These are phyloP conservation scores for Ellobium chinense DNA, from an alignment of 2,888 invertebrate genomes.

Conservation along the genomic window DNA sequence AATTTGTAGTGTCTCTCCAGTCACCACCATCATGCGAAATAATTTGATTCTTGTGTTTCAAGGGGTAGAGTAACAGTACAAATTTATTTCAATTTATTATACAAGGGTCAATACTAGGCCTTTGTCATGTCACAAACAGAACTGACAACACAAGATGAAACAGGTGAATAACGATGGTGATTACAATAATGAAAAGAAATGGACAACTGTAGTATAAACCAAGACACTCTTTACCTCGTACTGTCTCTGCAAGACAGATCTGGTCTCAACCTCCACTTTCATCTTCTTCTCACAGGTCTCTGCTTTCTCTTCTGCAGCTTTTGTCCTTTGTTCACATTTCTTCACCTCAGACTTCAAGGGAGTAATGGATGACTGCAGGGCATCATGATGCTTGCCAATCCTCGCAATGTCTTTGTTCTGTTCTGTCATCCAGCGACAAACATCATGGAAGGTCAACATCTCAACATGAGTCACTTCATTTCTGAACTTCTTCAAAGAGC, in stretches of 20 bases:
- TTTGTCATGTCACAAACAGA: too few relatives aligned
- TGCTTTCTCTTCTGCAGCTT: slow-evolving; percentile 66
- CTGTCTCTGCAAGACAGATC: slow-evolving; percentile 52
- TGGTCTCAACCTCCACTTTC: slow-evolving; percentile 68
- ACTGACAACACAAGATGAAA: too few relatives aligned
- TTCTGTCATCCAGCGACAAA: slow-evolving; percentile 74
- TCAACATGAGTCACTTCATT: slow-evolving; percentile 68
- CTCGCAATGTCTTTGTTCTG: slow-evolving; percentile 75
- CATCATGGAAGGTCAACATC: slow-evolving; percentile 74
- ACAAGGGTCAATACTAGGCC: too few relatives aligned
- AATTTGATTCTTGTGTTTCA: too few relatives aligned
- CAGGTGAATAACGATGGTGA: too few relatives aligned
- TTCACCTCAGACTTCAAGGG: slow-evolving; percentile 69
- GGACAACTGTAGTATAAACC: too few relatives aligned
- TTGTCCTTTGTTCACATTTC: slow-evolving; percentile 61
- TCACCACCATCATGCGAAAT: too few relatives aligned
- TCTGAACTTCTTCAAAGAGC: slow-evolving; percentile 69
- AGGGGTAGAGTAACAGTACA: too few relatives aligned
- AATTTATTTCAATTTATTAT: too few relatives aligned
- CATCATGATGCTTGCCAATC: slow-evolving; percentile 69
- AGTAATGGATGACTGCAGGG: slow-evolving; percentile 66
- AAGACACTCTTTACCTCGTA: slow-evolving; percentile 51
- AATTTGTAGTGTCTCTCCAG: too few relatives aligned
- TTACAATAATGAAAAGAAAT: too few relatives aligned
- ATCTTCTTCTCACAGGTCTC: slow-evolving; percentile 66